Evolutionary conservation across 2,113 vertebrate species (phyloP), one percentile per base, ranked within the genome.

Genomic region (Crotalus horridus): DNA sequence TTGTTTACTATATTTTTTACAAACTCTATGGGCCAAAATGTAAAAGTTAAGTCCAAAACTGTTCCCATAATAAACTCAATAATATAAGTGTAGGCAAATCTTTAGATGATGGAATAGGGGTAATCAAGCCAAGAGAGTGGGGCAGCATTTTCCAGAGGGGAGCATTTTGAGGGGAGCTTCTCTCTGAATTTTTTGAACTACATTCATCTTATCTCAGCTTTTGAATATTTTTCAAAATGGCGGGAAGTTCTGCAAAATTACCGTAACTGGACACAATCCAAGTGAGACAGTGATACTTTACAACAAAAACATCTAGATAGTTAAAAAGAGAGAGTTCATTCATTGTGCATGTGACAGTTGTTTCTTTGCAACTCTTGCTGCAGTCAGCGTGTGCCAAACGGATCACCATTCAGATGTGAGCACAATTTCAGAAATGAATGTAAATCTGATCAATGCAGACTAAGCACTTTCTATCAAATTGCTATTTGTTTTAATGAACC

Each of bases 281-380:
- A 12, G 90, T 43, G 13, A 85, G 23, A 39, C 54, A 86, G 26
- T 48, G 93, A 54, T 61, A 94, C 93, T 64, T 69, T 94, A 26
- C 21, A 88, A 93, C 15, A 95, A 86, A 94, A 87, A 89, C 88
- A 4, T 43, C 20, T 88, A 26, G 48, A 89, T 94, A 92, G 94
- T 96, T 93, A 95, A 93, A 95, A 43, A 59, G 92, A 61, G 2
- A 90, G 20, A 92, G 23, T 89, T 7, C 0, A 59, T 89, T 94
- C 95, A 88, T 39, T 91, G 53, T 58, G 24, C 21, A 90, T 20
- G 11, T 56, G 54, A 39, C 53, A 56, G 53, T 20, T 56, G 12
- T 13, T 54, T 90, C 64, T 58, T 20, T 56, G 39, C 8, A 85
- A 33, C 51, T 33, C 33, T 56, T n/a, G 43, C 20, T 85, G 69